A percentile compares a stretch with the other conserved stretches of the same genome.
Conservation (phyloP, 2,113 vertebrate species). For the Upupa epops region DNA sequence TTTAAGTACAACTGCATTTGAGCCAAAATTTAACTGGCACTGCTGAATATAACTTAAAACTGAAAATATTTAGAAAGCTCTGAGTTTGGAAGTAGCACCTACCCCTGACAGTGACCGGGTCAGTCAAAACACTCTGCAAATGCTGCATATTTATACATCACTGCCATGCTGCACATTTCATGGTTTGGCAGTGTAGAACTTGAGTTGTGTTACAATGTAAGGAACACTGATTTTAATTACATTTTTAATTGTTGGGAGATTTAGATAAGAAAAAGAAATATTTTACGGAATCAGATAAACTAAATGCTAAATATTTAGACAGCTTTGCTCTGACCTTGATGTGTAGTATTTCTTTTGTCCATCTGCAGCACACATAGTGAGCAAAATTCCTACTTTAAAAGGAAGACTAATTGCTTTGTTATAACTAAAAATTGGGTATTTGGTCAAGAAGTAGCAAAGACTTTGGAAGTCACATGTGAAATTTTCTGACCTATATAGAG, state of each 20-base stretch:
- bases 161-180: neutral
- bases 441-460: neutral
- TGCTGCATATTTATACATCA: neutral
- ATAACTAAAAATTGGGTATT: neutral
- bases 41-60: neutral
- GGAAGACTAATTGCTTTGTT: neutral
- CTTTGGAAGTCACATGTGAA: neutral
- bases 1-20: neutral
- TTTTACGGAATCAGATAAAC: neutral
- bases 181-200: neutral
- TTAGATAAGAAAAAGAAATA: neutral
- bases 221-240: neutral
- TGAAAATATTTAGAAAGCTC: conserved; percentile 28
- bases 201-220: neutral
- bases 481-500: neutral
- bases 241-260: neutral
- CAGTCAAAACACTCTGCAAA: conserved; percentile 15
- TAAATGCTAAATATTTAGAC: neutral
- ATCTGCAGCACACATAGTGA: rapidly evolving
- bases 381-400: neutral
- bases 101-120: neutral
- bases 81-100: conserved; percentile 22
- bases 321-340: neutral
- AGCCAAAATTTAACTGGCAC: conserved; percentile 15
- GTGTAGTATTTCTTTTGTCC: neutral